Percentiles rank a stretch among this genome's conserved stretches.
Evolutionary conservation across 92 coral and sea anemone species (phyloP).

Genomic region (Phymanthus crucifer): DNA sequence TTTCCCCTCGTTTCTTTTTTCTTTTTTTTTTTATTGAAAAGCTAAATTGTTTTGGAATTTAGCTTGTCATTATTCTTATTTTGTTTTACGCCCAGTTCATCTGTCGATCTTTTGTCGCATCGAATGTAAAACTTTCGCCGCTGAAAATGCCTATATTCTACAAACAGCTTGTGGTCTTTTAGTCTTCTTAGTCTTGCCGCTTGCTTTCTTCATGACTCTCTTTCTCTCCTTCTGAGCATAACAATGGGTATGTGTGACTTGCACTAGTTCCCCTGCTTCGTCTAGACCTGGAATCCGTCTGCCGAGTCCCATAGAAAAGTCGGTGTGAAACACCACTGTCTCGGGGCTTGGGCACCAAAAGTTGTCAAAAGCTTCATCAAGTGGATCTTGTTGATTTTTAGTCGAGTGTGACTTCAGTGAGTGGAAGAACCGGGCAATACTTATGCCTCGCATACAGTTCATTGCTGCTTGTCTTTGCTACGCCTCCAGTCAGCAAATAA

Average conservation of each 20-base stretch:
- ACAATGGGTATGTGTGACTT: background rate
- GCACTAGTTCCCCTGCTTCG: slow-evolving; percentile 2
- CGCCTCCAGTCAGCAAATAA: background rate
- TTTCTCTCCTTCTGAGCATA: background rate
- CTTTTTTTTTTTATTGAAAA: too few relatives aligned
- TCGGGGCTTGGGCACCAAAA: slow-evolving; percentile 1
- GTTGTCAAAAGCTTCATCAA: background rate
- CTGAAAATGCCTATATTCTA: background rate
- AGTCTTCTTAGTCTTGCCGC: background rate
- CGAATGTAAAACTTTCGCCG: too few relatives aligned
- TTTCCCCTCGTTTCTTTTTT: too few relatives aligned
- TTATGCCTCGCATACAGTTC: background rate
- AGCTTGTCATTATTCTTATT: too few relatives aligned
- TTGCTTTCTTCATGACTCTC: background rate
- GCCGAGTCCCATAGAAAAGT: slow-evolving; percentile 1
- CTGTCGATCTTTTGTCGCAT: too few relatives aligned
- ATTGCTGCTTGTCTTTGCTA: background rate
- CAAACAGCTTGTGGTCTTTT: background rate
- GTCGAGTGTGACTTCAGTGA: background rate
- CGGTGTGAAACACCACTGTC: background rate
- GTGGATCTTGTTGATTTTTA: background rate
- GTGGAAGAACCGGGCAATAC: background rate
- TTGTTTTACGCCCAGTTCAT: too few relatives aligned
- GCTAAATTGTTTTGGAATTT: too few relatives aligned
- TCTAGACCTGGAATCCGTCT: background rate